Base-by-base conservation (phyloP, 2,113 vertebrate species). In the Triplophysa dalaica region DNA sequence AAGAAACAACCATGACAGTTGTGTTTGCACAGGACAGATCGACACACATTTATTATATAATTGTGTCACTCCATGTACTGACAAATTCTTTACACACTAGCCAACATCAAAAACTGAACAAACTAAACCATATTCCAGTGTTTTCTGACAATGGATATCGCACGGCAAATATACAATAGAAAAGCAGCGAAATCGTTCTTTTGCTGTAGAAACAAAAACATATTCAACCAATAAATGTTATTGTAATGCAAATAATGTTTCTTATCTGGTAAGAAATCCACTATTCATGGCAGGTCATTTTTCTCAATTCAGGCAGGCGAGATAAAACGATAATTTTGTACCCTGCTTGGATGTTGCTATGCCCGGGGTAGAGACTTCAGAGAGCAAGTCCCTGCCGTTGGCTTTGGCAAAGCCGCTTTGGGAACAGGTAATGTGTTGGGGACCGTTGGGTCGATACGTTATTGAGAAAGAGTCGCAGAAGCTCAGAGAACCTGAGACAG, bases 391-490 rank as follows among this genome's bases (percentile, higher is more conserved):
- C 50, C 69, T 72, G 56, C 11, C 24, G 24, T 54, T 9, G 56
- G 50, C 45, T 14, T 68, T 76, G 66, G 24, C 58, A 33, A 38
- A 74, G n/a, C 64, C 77, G 38, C 67, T 21, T 68, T 56, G 10
- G 45, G 73, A 75, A 41, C 69, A 70, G 78, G 72, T 72, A 52
- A 65, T 67, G 43, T 70, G 68, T 64, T 24, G 54, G 43, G 69
- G 56, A 65, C 52, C 56, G 22, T 22, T 66, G 69, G 78, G 80
- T 84, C 82, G 82, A 70, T 80, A 82, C 61, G 80, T 80, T 82
- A 86, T 81, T 83, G 82, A 79, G 63, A 13, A 64, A n/a, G 62
- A 65, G 70, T 56, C 21, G 24, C 69, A 73, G 61, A 60, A 38
- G 26, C 60, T 48, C 26, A 17, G 60, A 54, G 69, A 56, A 38